These are phyloP conservation scores for Hydractinia echinata DNA, from an alignment of 30 jellyfish, hydroid and myxozoan species.

Conservation along the genomic window DNA sequence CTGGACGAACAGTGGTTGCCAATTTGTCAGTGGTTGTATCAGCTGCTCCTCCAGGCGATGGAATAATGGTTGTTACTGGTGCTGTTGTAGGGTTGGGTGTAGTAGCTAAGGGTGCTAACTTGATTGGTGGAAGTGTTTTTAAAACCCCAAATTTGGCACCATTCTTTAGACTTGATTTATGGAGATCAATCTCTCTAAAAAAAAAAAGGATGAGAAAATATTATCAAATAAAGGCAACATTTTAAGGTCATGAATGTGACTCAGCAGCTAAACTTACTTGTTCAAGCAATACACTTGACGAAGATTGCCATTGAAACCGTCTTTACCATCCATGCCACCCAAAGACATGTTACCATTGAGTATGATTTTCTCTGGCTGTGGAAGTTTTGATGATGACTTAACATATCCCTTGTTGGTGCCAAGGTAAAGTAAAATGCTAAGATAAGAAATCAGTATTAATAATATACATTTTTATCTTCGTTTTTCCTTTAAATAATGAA, in stretches of 20 bases:
- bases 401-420: neutral
- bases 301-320: slow-evolving; percentile 34
- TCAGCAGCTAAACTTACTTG: slow-evolving; percentile 18
- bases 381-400: neutral
- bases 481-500: no score
- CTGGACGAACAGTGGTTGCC: no score
- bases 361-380: neutral
- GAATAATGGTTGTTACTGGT: no score
- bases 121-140: neutral
- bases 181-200: slow-evolving; percentile 56
- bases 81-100: no score
- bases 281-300: slow-evolving; percentile 39
- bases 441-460: neutral
- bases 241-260: no score
- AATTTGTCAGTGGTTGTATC: no score
- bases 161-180: slow-evolving; percentile 12
- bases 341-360: neutral
- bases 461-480: no score
- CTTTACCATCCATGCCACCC: slow-evolving; percentile 6
- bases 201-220: neutral
- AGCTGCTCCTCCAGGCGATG: no score
- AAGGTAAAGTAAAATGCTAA: slow-evolving; percentile 7
- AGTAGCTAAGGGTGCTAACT: neutral
- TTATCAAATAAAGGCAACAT: no score
- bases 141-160: slow-evolving; percentile 44